Conservation (phyloP, 2,797 vertebrate species). For the Scomberomorus guttatus region DNA sequence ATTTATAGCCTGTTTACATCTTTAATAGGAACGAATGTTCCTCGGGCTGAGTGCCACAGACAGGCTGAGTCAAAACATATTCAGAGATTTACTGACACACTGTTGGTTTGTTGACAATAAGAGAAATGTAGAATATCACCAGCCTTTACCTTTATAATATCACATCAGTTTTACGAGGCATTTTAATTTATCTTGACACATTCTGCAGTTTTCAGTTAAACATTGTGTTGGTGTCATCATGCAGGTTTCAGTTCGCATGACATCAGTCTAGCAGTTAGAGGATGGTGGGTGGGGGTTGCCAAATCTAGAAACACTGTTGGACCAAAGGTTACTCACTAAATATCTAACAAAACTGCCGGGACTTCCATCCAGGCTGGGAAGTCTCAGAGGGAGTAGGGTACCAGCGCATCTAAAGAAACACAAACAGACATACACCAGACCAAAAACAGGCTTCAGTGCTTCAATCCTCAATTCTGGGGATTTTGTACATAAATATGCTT, state of each 20-base stretch:
- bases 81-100: no score
- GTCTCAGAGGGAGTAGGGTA: constrained; percentile 95
- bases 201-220: constrained; percentile 30
- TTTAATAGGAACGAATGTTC: neutral
- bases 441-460: constrained; percentile 54
- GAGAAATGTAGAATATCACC: neutral
- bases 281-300: constrained; percentile 4
- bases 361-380: constrained; percentile 98
- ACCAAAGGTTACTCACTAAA: constrained; percentile 89
- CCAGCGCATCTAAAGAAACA: constrained; percentile 96
- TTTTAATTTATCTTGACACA: neutral
- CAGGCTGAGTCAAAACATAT: no score
- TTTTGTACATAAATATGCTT: constrained; percentile 34
- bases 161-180: neutral
- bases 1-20: neutral
- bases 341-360: constrained; percentile 97
- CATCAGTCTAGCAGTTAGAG: constrained; percentile 31
- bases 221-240: constrained; percentile 15
- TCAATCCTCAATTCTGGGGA: constrained; percentile 30
- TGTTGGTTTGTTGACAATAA: no score
- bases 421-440: constrained; percentile 72
- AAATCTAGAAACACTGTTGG: constrained; percentile 43
- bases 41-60: no score
- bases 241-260: constrained; percentile 40
- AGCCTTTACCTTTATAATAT: neutral